Evolutionary conservation across 2,888 invertebrate genomes (phyloP).

Genomic region (Ormyrus rosae): DNA sequence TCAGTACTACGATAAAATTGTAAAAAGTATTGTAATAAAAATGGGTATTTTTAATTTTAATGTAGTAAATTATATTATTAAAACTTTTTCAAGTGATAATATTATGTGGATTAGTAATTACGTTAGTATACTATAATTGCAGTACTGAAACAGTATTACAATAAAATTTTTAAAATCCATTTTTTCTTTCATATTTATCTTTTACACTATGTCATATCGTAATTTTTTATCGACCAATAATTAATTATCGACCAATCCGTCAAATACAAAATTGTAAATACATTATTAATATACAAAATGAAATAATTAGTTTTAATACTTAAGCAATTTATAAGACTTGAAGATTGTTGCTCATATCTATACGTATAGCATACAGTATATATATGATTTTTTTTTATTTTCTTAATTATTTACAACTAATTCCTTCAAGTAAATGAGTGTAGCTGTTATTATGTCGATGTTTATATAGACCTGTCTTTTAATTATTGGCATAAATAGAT

Average conservation of each 20-base stretch:
- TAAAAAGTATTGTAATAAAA: too few relatives aligned
- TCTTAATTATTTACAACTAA: conserved; percentile 30
- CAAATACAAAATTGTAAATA: conserved; percentile 14
- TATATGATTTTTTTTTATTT: conserved; percentile 16
- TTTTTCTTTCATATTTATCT: neutral
- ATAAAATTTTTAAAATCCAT: neutral
- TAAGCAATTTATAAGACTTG: conserved; percentile 32
- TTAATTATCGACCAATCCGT: conserved; percentile 31
- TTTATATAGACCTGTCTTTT: conserved; percentile 20
- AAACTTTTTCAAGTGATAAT: too few relatives aligned
- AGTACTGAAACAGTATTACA: too few relatives aligned
- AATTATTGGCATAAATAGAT: conserved; percentile 30
- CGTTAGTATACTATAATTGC: neutral
- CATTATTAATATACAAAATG: neutral
- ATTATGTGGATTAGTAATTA: too few relatives aligned
- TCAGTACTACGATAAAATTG: too few relatives aligned
- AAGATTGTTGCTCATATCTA: conserved; percentile 28
- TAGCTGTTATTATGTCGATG: conserved; percentile 22
- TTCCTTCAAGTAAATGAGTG: conserved; percentile 18
- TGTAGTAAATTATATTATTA: too few relatives aligned
- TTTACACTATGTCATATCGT: conserved; percentile 13
- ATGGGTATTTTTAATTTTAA: too few relatives aligned
- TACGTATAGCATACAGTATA: neutral
- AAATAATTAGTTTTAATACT: conserved; percentile 21
- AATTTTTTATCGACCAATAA: conserved; percentile 17